A percentile compares a stretch with the other conserved stretches of the same genome.
These are phyloP conservation scores for Montifringilla adamsi DNA, from an alignment of 2,113 vertebrate genomes.

Conservation along the genomic window DNA sequence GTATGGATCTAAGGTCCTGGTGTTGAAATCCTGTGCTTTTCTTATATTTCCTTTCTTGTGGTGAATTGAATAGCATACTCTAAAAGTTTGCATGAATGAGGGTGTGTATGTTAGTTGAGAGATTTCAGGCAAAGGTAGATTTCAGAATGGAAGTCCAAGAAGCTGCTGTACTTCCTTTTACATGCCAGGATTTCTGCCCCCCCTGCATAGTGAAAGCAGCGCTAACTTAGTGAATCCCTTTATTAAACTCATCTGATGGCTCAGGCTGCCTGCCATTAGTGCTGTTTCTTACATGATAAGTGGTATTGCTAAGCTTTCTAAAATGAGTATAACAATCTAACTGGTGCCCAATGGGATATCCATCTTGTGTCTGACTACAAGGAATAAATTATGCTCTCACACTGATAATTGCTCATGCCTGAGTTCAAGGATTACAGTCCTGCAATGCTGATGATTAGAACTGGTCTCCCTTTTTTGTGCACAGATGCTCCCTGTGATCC, in stretches of 20 bases:
- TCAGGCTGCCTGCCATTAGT: neutral
- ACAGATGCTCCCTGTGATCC: constrained; percentile 14
- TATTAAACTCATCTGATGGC: neutral
- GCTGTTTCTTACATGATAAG: neutral
- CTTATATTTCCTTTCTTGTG: neutral
- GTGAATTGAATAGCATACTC: neutral
- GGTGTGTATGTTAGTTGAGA: neutral
- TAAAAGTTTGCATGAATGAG: neutral
- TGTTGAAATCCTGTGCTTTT: neutral
- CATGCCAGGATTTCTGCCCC: neutral
- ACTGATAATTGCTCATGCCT: constrained; percentile 22
- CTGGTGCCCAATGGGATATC: constrained; percentile 20
- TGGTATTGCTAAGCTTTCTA: constrained; percentile 6
- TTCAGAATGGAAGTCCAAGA: neutral
- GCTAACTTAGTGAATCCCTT: neutral
- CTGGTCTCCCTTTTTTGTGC: neutral
- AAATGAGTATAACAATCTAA: neutral
- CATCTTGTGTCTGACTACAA: neutral
- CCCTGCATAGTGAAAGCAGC: neutral
- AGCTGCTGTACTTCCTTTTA: neutral
- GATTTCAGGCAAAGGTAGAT: neutral
- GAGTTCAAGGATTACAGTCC: neutral
- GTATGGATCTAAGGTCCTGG: neutral
- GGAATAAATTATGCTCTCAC: constrained; percentile 34
- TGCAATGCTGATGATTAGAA: neutral